Percentiles rank a stretch among this genome's conserved stretches.
Conservation (phyloP, 2,888 invertebrate genomes). For the Ormyrus labotus region DNA sequence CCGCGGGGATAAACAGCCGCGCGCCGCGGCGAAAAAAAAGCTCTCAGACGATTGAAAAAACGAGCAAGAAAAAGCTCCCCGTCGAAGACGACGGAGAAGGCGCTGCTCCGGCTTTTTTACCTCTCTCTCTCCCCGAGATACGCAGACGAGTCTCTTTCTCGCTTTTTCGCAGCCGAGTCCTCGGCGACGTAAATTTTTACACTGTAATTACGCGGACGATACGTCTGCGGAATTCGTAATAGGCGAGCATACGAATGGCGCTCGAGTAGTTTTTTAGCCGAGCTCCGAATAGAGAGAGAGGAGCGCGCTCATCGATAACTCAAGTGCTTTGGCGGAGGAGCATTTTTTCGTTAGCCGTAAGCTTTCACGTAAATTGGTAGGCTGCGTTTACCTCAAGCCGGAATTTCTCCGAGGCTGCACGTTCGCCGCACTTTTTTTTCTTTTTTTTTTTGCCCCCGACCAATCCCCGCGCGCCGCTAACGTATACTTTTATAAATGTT, state of each 20-base stretch:
- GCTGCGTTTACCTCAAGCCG: conserved; percentile 32
- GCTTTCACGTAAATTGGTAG: conserved; percentile 43
- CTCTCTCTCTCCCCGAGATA: neutral
- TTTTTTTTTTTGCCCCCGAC: conserved; percentile 1
- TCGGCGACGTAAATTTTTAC: conserved; percentile 68
- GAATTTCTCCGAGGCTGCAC: conserved; percentile 10
- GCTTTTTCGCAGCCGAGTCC: conserved; percentile 23
- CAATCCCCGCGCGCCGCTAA: too few species aligned
- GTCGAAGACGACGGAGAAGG: conserved; percentile 16
- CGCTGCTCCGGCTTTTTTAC: conserved; percentile 28
- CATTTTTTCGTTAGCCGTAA: conserved; percentile 36
- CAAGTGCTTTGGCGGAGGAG: conserved; percentile 40
- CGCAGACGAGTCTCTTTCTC: neutral
- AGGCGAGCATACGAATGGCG: conserved; percentile 59
- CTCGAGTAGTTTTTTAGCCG: conserved; percentile 53
- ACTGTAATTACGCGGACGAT: conserved; percentile 71
- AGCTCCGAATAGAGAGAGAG: conserved; percentile 24
- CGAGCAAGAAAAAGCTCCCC: too few species aligned
- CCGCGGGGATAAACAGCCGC: too few species aligned
- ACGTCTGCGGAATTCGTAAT: conserved; percentile 69
- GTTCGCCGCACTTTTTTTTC: neutral
- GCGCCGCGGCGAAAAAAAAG: conserved; percentile 10
- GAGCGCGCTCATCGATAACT: conserved; percentile 44
- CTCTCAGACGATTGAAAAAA: conserved; percentile 45
- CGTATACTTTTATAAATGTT: too few species aligned